Base-by-base conservation (phyloP, 2,113 vertebrate genomes). In the Polypterus bichir region DNA sequence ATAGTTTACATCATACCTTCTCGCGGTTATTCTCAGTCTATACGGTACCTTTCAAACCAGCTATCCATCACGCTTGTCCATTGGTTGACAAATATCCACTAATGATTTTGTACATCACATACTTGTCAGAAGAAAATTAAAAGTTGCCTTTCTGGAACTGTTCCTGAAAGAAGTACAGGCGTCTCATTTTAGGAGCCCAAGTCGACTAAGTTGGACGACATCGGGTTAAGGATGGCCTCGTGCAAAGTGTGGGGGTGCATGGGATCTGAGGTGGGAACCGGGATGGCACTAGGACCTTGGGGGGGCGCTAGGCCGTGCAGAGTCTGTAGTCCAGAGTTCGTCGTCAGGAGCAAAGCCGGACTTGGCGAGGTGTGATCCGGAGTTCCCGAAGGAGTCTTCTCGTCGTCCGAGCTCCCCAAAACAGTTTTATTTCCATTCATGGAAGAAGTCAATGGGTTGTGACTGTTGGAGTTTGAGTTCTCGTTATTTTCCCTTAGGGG, bases 221-320 rank as follows among this genome's bases (percentile, higher is more conserved):
- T 99, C 74, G 94, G 88, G 83, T 98, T 97, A 81, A 99, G 92
- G 78, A 99, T 97, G 77, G 90, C 90, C 89, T 99, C 95, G 76
- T 99, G 95, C 84, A 99, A 82, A 64, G 90, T 81, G 77, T 98
- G 96, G 69, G 94, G 94, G 74, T 96, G 95, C 84, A 95, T 83
- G 27, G 91, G 84, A 71, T 97, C 95, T 3, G 81, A 68, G n/a
- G 86, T 86, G 9, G 92, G 88, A 61, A 97, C 93, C 2, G 92
- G 93, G 68, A 98, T 90, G 47, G 94, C 94, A 70, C 94, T 97
- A 68, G 94, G 96, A 54, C 93, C 94, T n/a, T 89, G 94, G 6
- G 93, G 95, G 60, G 94, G 93, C 47, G 91, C 91, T 62, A 99
- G 87, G 74, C 92, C 84, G 66, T 98, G 94, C 60, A 97, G 83